Evolutionary conservation across 2,797 vertebrate species (phyloP).

Genomic region (Halcyon leucocephala): DNA sequence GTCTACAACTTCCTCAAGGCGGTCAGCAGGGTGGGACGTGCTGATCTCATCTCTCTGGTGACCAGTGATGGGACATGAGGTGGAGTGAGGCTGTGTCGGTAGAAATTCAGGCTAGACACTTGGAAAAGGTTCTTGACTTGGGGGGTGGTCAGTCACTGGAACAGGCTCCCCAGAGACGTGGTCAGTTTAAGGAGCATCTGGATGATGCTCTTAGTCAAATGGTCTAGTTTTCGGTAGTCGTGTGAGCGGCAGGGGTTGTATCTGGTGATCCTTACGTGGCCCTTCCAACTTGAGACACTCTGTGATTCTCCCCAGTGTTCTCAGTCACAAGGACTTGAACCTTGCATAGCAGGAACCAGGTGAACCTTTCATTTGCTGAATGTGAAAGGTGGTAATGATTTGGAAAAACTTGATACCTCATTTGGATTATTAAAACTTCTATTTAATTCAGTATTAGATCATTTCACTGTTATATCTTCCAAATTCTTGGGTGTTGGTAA

Average conservation of each 20-base stretch:
- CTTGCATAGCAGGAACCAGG: background rate
- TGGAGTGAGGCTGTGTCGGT: background rate
- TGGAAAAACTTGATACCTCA: background rate
- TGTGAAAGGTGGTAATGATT: background rate
- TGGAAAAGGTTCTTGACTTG: background rate
- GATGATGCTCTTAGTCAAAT: background rate
- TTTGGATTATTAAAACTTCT: background rate
- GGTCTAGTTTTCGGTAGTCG: background rate
- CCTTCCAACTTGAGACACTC: background rate
- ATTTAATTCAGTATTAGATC: background rate
- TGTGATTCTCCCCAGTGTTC: background rate
- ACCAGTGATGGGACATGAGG: accelerated
- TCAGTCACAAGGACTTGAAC: background rate
- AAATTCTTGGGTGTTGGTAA: background rate
- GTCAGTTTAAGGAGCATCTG: background rate
- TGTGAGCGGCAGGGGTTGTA: background rate
- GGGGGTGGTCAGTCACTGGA: background rate
- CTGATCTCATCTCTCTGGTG: background rate
- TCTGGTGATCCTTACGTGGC: background rate
- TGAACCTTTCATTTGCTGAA: background rate
- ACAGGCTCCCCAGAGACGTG: background rate
- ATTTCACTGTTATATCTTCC: background rate
- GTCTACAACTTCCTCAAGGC: background rate
- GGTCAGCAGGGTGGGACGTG: accelerated
- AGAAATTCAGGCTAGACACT: background rate